Percentiles rank a stretch among this genome's conserved stretches.
phyloP scores from a whole-genome alignment of 2,113 vertebrate genomes.

The Phylloscopus trochiloides region DNA sequence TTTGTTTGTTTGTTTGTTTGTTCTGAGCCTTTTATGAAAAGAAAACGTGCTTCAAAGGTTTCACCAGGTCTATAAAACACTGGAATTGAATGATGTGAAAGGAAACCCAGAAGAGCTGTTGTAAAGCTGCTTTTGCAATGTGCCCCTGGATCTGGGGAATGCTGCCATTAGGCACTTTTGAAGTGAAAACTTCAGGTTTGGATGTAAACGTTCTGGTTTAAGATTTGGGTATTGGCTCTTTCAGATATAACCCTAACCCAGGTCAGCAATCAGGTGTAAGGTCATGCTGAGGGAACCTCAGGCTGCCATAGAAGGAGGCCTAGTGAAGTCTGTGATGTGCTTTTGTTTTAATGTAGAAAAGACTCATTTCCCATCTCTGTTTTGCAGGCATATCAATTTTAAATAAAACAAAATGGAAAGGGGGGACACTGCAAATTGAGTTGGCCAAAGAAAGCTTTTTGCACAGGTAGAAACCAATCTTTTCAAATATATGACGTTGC shows the following conservation, averaged over 20 bases:
- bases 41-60: neutral
- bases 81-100: neutral
- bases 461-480: constrained; percentile 76
- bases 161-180: neutral
- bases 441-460: constrained; percentile 92
- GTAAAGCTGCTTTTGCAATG: neutral
- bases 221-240: neutral
- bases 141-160: neutral
- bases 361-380: neutral
- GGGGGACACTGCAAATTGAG: constrained; percentile 90
- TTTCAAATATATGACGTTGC: neutral
- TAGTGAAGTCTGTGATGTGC: neutral
- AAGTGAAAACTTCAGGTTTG: neutral
- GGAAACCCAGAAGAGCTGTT: neutral
- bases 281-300: neutral
- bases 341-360: neutral
- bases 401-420: constrained; percentile 96
- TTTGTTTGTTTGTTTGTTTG: neutral
- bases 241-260: neutral
- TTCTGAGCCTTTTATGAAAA: neutral
- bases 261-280: neutral
- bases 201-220: neutral
- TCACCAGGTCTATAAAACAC: neutral
- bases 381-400: constrained; percentile 84
- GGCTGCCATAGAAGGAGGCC: rapidly evolving